Evolutionary conservation across 2,888 invertebrate species (phyloP), one percentile per base, ranked within the genome.

Genomic region (Coecobrya sp.): DNA sequence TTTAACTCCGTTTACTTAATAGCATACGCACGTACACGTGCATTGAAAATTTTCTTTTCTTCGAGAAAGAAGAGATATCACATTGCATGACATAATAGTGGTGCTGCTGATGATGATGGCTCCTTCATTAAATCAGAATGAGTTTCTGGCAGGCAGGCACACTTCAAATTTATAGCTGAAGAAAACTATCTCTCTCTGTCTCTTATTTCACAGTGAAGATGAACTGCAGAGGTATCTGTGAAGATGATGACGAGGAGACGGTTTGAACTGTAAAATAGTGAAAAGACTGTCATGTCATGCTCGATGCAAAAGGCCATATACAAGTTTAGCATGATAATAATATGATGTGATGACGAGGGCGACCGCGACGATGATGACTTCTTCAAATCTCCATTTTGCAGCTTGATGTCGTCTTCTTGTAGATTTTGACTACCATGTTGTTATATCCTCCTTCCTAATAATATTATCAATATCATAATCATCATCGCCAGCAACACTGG

Each of bases 121-220:
- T 81, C 81, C 81, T 52, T 81, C 81, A 81, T 81, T 81, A 81
- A 81, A 81, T 81, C 81, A 81, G 52, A 81, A 81, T 81, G 81
- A 81, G 27, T 52, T 52, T 30, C 52, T 55, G 81, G 52, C 81
- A 81, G 81, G 52, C 52, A 81, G 81, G 81, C 81, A 81, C 81
- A 81, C 81, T 81, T 81, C 81, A 81, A 36, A 81, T 81, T 81
- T 52, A 81, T 81, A 52, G 27, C 55, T 55, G 27, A 81, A 25
- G 55, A 73, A 73, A 73, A 45, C 11, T 19, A 73, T 73, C 65
- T 68, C 30, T 76, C 45, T 49, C n/a, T 49, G 22, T 22, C 13
- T 68, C 13, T n/a, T 42, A 11, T 45, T 42, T 73, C 27, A 45
- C 10, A 0, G 3, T 73, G 73, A n/a, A 36, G 30, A 30, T 70